phyloP scores from a whole-genome alignment of 2,888 invertebrate genomes.

The Acanthoscelides obtectus region DNA sequence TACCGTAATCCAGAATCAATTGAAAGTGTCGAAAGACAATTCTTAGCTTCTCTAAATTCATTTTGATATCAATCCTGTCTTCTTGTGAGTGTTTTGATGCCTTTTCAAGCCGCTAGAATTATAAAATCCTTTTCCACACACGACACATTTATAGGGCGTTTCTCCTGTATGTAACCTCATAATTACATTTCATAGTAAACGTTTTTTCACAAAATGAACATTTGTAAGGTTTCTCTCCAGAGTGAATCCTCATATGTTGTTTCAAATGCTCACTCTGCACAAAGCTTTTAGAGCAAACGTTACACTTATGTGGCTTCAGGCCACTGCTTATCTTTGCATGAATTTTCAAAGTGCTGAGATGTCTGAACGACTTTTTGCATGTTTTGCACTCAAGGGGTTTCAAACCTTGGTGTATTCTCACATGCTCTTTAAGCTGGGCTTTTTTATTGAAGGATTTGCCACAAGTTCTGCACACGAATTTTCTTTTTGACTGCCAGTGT shows the following conservation, averaged over 20 bases:
- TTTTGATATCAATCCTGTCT: neutral
- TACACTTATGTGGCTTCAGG: constrained; percentile 16
- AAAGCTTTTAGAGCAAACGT: constrained; percentile 16
- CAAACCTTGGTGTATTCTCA: constrained; percentile 19
- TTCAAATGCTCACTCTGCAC: constrained; percentile 18
- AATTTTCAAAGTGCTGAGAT: constrained; percentile 15
- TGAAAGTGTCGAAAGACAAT: no score
- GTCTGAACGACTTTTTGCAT: constrained; percentile 19
- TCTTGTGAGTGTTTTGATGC: neutral
- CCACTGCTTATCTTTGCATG: constrained; percentile 19
- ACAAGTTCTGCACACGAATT: constrained; percentile 20
- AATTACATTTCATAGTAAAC: constrained; percentile 20
- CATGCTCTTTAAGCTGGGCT: constrained; percentile 18
- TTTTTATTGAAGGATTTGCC: constrained; percentile 19
- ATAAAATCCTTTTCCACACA: constrained; percentile 11
- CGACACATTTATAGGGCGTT: constrained; percentile 23
- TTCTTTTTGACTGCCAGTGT: constrained; percentile 19
- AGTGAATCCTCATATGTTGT: constrained; percentile 18
- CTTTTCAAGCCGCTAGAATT: neutral
- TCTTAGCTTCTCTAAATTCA: no score
- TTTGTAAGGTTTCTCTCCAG: constrained; percentile 20
- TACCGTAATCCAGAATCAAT: no score
- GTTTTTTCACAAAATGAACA: constrained; percentile 19
- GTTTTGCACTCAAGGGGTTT: constrained; percentile 16
- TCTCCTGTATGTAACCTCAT: constrained; percentile 23